phyloP scores from a whole-genome alignment of 2,888 invertebrate genomes.

The Drosophila limbata region DNA sequence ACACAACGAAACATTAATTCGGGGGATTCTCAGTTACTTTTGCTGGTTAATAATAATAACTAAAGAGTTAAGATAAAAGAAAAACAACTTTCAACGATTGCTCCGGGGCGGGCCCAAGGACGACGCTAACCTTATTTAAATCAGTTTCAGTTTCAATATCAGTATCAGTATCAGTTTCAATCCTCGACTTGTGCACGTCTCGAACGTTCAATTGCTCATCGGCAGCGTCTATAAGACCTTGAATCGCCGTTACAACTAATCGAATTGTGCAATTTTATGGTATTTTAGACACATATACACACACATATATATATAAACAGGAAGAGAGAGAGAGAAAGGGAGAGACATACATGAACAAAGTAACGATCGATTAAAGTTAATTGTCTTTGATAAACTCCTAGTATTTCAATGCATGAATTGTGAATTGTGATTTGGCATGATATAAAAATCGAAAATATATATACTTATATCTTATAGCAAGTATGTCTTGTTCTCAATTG shows the following conservation, averaged over 20 bases:
- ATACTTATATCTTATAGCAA: constrained; percentile 27
- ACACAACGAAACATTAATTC: constrained; percentile 38
- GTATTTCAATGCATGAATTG: constrained; percentile 14
- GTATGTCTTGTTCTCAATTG: constrained; percentile 26
- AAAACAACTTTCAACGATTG: constrained; percentile 52
- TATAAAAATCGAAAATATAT: constrained; percentile 36
- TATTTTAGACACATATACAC: constrained; percentile 15
- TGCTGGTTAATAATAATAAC: constrained; percentile 63
- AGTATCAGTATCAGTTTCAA: constrained; percentile 73
- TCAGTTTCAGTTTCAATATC: constrained; percentile 75
- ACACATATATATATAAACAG: constrained; percentile 17
- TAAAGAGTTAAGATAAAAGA: constrained; percentile 39
- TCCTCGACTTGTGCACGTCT: constrained; percentile 84
- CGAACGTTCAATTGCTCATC: constrained; percentile 85
- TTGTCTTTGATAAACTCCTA: constrained; percentile 6
- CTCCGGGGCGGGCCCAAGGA: constrained; percentile 47
- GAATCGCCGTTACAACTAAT: constrained; percentile 86
- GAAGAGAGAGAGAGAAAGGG: constrained; percentile 9
- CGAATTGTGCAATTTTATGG: constrained; percentile 19
- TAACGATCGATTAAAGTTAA: constrained; percentile 2
- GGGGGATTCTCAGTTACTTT: constrained; percentile 38
- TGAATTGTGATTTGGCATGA: constrained; percentile 60
- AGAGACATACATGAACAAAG: constrained; percentile 3
- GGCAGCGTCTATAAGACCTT: constrained; percentile 86
- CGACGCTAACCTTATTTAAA: constrained; percentile 84